Evolutionary conservation across 2,113 vertebrate genomes (phyloP).

Genomic region (Clupea harengus): DNA sequence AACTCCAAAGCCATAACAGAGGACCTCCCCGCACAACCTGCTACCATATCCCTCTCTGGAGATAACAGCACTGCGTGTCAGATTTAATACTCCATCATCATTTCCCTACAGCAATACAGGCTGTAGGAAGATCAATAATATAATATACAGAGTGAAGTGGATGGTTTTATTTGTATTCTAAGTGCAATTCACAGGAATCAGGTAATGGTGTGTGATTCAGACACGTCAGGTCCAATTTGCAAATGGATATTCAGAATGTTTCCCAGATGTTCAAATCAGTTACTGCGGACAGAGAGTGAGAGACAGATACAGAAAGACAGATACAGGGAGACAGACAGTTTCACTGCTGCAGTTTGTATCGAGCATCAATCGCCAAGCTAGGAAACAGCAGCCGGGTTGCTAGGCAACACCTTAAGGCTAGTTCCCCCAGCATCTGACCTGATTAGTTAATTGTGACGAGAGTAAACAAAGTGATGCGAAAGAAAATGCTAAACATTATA

Average conservation of each 20-base stretch:
- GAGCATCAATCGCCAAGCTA: constrained; percentile 57
- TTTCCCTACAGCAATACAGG: neutral
- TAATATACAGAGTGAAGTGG: neutral
- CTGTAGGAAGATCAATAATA: neutral
- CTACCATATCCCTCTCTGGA: neutral
- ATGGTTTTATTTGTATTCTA: neutral
- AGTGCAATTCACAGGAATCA: neutral
- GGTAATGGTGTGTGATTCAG: neutral
- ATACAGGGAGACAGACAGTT: constrained; percentile 54
- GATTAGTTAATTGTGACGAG: constrained; percentile 74
- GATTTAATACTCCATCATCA: neutral
- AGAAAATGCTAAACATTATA: neutral
- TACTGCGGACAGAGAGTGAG: constrained; percentile 38
- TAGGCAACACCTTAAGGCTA: constrained; percentile 73
- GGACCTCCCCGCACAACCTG: neutral
- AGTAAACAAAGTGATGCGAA: constrained; percentile 49
- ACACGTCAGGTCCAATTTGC: neutral
- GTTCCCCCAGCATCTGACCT: constrained; percentile 68
- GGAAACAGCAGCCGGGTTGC: constrained; percentile 64
- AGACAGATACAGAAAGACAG: constrained; percentile 50
- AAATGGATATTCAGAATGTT: neutral
- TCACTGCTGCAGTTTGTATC: constrained; percentile 69
- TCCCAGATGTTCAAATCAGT: constrained; percentile 56
- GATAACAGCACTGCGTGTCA: neutral
- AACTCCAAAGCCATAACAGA: neutral